Base-by-base conservation (phyloP, 2,888 invertebrate genomes). In the Drosophila melanosoma region DNA sequence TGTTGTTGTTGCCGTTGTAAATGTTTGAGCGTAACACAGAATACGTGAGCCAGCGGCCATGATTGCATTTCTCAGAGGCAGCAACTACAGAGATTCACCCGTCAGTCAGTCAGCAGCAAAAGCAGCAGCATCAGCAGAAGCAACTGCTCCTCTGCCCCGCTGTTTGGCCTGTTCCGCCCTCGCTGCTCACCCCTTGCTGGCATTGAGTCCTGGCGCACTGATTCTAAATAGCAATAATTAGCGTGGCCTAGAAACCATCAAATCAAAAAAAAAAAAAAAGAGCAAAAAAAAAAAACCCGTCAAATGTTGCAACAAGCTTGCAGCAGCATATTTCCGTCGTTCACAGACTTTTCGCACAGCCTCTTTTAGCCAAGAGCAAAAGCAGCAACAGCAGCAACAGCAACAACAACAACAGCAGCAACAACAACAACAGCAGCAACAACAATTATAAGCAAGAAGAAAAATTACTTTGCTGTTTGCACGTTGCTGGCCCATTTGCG, bases 1-100 rank as follows among this genome's bases (percentile, higher is more conserved):
- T 40, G 58, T 71, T 40, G 58, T 71, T 79, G 81, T 75, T 82
- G 86, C 72, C 72, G 89, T 90, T 82, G 90, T 89, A 92, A 92
- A 91, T 91, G 91, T 82, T 81, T 49, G 69, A 87, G 92, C 92
- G 92, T 92, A 93, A 92, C 92, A 92, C 91, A 93, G 92, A 92
- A 92, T 92, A 93, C 93, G 92, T 92, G 92, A 92, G 92, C 82
- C 83, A 76, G 75, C 89, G 83, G 82, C 87, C 87, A 90, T 86
- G 87, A 88, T 90, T 87, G 89, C 84, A 81, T 88, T 90, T 83
- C 81, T 75, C 75, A 83, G 79, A n/a, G 56, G 26, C 36, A 29
- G 33, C 69, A 54, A 69, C 69, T 40, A 51, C 57, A 57, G 57
- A 57, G 57, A 68, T 57, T 49, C 64, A 74, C 49, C 56, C 67